Percentiles rank a stretch among this genome's conserved stretches.
Conservation (phyloP, 2,888 invertebrate genomes). For the Sphaerophoria taeniata region DNA sequence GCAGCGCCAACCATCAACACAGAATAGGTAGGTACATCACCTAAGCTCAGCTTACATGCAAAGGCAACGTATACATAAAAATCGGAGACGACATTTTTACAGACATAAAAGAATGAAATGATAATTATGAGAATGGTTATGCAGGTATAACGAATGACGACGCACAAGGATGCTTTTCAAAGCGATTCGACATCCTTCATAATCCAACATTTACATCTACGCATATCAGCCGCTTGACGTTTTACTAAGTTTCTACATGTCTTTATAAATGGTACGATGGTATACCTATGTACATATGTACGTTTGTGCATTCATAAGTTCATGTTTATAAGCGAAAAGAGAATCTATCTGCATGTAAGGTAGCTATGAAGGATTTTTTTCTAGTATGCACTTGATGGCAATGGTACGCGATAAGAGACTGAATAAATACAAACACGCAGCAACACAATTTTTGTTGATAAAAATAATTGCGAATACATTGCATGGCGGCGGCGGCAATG, state of each 20-base stretch:
- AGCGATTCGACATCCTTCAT: constrained; percentile 38
- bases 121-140: constrained; percentile 61
- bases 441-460: constrained; percentile 39
- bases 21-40: constrained; percentile 14
- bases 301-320: not conserved
- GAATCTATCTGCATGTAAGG: constrained; percentile 10
- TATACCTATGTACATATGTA: not conserved
- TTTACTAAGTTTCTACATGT: too few relatives aligned
- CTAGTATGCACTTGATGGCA: constrained; percentile 40
- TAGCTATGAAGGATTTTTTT: not conserved
- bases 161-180: constrained; percentile 52
- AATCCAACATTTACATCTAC: constrained; percentile 40
- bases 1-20: constrained; percentile 45
- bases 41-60: constrained; percentile 40
- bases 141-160: constrained; percentile 46
- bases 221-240: not conserved
- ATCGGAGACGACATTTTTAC: constrained; percentile 16
- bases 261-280: too few relatives aligned
- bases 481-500: too few relatives aligned
- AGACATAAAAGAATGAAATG: constrained; percentile 50
- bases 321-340: not conserved
- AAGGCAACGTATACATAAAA: not conserved
- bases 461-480: constrained; percentile 29
- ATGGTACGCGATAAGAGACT: constrained; percentile 38
- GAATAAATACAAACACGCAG: constrained; percentile 51